Evolutionary conservation across 2,113 vertebrate species (phyloP).

Genomic region (Rhinoderma darwinii): DNA sequence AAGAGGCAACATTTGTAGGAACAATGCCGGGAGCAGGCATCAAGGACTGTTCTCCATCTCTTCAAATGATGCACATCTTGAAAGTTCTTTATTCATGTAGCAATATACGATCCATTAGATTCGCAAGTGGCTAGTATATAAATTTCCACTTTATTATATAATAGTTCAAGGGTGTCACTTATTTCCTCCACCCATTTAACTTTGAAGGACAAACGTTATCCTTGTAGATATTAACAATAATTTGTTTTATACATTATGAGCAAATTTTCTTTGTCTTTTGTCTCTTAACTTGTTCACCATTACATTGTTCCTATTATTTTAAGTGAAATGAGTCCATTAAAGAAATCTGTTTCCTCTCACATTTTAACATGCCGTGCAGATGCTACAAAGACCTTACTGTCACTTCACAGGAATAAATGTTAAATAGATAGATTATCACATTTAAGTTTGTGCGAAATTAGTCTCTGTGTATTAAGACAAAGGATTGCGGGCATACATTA

Average conservation of each 20-base stretch:
- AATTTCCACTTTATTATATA: neutral
- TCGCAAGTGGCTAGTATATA: neutral
- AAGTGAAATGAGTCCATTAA: slow-evolving; percentile 1
- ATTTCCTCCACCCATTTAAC: neutral
- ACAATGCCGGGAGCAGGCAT: no score
- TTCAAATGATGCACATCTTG: no score
- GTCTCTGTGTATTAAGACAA: slow-evolving; percentile 70
- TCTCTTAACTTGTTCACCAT: neutral
- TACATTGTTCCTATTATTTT: neutral
- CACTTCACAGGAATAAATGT: slow-evolving; percentile 64
- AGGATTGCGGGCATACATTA: slow-evolving; percentile 63
- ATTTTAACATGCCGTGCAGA: slow-evolving; percentile 57
- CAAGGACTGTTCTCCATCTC: no score
- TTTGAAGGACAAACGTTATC: neutral
- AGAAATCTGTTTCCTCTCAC: slow-evolving; percentile 59
- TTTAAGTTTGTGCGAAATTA: slow-evolving; percentile 71
- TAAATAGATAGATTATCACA: slow-evolving; percentile 70
- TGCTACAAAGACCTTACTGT: slow-evolving; percentile 54
- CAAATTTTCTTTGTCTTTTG: neutral
- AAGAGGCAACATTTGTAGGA: no score
- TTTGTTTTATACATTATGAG: neutral
- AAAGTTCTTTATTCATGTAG: neutral
- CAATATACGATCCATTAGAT: neutral
- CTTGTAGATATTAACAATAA: neutral
- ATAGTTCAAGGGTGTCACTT: neutral